These are phyloP conservation scores for Alexandromys oeconomus DNA, from an alignment of 2,797 vertebrate species.

Conservation along the genomic window DNA sequence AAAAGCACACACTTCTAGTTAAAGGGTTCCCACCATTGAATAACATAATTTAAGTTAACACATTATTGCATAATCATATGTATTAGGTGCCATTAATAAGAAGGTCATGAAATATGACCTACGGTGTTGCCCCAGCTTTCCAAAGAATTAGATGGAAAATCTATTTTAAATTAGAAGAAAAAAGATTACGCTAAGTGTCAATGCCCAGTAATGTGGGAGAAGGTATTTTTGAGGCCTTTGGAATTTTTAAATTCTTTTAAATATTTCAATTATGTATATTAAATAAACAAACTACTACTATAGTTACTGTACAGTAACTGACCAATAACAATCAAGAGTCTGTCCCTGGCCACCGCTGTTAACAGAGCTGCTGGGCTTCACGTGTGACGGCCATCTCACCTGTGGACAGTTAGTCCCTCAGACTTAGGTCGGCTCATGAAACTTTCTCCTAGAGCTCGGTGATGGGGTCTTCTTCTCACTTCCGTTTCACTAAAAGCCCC, in stretches of 20 bases:
- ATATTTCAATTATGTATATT: not conserved
- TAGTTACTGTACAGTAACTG: not conserved
- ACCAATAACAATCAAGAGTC: not conserved
- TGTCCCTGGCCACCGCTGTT: not conserved
- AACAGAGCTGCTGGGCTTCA: not conserved
- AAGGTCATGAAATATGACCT: not conserved
- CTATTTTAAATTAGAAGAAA: constrained; percentile 57
- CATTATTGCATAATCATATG: not conserved
- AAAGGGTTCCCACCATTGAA: constrained; percentile 34
- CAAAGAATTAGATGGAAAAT: constrained; percentile 54
- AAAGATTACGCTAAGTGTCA: not conserved
- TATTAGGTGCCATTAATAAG: not conserved
- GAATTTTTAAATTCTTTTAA: constrained; percentile 11
- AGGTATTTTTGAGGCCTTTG: not conserved
- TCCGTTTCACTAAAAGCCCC: constrained; percentile 36
- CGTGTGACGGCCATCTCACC: not conserved
- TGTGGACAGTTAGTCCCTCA: not conserved
- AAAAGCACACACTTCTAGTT: not conserved
- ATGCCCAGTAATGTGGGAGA: not conserved
- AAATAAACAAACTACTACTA: not conserved
- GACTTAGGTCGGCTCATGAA: constrained; percentile 31
- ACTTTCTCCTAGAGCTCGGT: not conserved
- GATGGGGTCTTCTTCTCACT: constrained; percentile 39
- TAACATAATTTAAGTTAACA: constrained; percentile 58
- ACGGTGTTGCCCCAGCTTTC: not conserved